phyloP scores from a whole-genome alignment of 2,113 vertebrate genomes.

The Heterotilapia buettikoferi region DNA sequence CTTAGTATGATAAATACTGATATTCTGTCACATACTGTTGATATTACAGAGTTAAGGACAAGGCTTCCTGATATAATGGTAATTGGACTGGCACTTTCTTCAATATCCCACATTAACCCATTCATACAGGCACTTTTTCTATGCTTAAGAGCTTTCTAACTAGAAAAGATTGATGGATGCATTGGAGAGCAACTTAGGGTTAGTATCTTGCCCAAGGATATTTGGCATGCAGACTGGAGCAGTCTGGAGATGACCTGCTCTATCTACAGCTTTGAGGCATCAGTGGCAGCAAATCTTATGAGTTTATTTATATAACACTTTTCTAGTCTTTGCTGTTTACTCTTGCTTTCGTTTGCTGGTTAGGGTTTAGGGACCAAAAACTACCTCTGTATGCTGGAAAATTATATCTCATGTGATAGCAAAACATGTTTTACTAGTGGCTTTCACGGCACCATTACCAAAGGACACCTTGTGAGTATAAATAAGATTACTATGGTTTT shows the following conservation, averaged over 20 bases:
- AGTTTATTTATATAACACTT: not conserved
- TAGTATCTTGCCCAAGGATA: not conserved
- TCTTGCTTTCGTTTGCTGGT: not conserved
- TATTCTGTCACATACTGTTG: not conserved
- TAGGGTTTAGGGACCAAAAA: not conserved
- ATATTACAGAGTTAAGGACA: not conserved
- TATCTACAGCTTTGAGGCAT: not conserved
- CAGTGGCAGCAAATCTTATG: not conserved
- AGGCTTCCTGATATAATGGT: not conserved
- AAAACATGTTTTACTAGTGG: not conserved
- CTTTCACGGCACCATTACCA: not conserved
- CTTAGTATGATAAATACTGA: not conserved
- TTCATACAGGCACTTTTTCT: not conserved
- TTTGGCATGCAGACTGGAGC: not conserved
- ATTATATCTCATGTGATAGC: not conserved
- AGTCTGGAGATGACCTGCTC: not conserved
- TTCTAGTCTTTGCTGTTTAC: not conserved
- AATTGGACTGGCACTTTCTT: not conserved
- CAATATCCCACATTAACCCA: not conserved
- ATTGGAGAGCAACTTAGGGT: not conserved
- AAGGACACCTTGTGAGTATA: not conserved
- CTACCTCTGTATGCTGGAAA: not conserved
- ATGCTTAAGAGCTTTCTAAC: not conserved
- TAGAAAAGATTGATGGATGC: not conserved
- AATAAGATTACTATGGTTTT: not conserved